Evolutionary conservation across 2,797 vertebrate species (phyloP).

Genomic region (Prunella strophiata): DNA sequence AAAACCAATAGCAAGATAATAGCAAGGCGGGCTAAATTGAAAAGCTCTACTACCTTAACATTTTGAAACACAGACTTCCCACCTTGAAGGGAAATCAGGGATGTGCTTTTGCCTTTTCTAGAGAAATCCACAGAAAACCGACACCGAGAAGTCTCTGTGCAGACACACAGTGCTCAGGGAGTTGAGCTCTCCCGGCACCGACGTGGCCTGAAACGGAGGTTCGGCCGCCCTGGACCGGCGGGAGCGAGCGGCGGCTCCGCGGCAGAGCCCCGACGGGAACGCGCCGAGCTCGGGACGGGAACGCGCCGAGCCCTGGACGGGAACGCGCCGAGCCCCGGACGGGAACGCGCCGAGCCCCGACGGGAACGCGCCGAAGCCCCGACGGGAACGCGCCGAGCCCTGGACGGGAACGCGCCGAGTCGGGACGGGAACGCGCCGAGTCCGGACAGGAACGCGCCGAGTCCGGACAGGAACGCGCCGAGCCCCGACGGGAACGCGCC

Average conservation of each 20-base stretch:
- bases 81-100: not conserved
- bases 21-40: not conserved
- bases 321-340: no score
- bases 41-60: not conserved
- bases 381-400: not conserved
- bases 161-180: not conserved
- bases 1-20: not conserved
- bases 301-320: no score
- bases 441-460: not conserved
- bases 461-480: not conserved
- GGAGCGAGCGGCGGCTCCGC: no score
- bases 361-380: not conserved
- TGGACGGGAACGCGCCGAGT: not conserved
- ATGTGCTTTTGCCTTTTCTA: not conserved
- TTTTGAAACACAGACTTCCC: not conserved
- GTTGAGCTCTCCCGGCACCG: not conserved
- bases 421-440: not conserved
- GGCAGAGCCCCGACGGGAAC: no score
- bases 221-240: not conserved
- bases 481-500: not conserved
- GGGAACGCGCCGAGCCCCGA: no score
- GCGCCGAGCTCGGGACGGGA: not conserved
- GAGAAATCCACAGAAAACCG: not conserved
- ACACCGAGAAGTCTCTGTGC: not conserved
- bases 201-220: not conserved